Evolutionary conservation across 1,140 invertebrate species (phyloP).

Genomic region (Trachymyrmex cornetzi): DNA sequence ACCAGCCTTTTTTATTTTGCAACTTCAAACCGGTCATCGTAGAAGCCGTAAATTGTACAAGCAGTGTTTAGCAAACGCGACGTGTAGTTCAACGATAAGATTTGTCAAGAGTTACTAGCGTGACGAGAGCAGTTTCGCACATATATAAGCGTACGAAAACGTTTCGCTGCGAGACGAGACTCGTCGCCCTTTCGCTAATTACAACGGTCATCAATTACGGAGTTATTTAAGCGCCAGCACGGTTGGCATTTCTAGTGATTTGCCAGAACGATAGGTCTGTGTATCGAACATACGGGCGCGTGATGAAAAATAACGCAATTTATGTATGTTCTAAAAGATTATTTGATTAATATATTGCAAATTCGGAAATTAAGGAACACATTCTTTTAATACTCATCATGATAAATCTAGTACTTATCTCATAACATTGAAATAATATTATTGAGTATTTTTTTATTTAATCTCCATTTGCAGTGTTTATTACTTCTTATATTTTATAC

Average conservation of each 20-base stretch:
- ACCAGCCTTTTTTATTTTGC: neutral
- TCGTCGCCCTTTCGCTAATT: conserved; percentile 59
- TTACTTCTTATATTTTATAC: neutral
- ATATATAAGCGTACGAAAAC: conserved; percentile 25
- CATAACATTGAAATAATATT: neutral
- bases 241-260: conserved; percentile 38
- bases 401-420: neutral
- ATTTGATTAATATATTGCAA: neutral
- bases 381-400: neutral
- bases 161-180: conserved; percentile 7
- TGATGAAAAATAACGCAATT: neutral
- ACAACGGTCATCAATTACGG: conserved; percentile 60
- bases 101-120: conserved; percentile 24
- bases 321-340: neutral
- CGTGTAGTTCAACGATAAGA: conserved; percentile 28
- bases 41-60: neutral
- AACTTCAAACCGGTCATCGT: neutral
- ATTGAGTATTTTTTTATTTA: neutral
- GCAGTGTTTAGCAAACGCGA: neutral
- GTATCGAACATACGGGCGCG: neutral
- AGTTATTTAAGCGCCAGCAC: conserved; percentile 51
- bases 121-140: conserved; percentile 3
- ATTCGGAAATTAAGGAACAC: neutral
- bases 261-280: neutral
- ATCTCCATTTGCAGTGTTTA: neutral